Evolutionary conservation across 2,113 vertebrate species (phyloP), one percentile per base, ranked within the genome.

Genomic region (Prionailurus bengalensis): DNA sequence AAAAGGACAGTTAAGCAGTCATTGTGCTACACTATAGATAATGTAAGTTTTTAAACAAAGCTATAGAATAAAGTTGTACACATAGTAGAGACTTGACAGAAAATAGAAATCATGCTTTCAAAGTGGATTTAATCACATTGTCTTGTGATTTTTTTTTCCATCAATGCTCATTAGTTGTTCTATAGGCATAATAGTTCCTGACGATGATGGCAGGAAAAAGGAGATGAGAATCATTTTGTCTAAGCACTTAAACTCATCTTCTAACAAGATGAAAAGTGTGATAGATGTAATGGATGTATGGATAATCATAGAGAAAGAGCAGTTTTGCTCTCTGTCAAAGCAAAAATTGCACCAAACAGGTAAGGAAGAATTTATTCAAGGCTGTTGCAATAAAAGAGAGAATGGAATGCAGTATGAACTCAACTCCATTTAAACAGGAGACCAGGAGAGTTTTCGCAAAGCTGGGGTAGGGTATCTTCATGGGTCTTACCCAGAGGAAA

Each of bases 161-260:
- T 36, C 25, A 66, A 7, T 25, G 12, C 73, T 96, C 5, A 63
- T 87, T 82, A 73, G 21, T 42, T 25, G 19, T 0, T 89, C 15
- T 10, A 73, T 15, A 51, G n/a, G 2, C 27, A 16, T 12, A 85
- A 31, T 27, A 76, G 10, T 51, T 92, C 14, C 36, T 68, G 33
- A 94, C 87, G 17, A 89, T 17, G 76, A 39, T 66, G 36, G 33
- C 78, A 95, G 95, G 82, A 36, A 58, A 92, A 45, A 61, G 15
- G 63, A 74, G 31, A n/a, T 29, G 12, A 74, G 25, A 63, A 15
- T 83, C 48, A 74, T 27, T 76, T 58, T 65, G 2, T 55, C 0
- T 42, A 73, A 90, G 27, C 27, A 61, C 15, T 51, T 79, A 73
- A 87, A 48, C 10, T 79, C 19, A 27, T 83, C 55, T 36, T 83